A percentile compares a stretch with the other conserved stretches of the same genome.
Evolutionary conservation across 2,888 invertebrate genomes (phyloP).

Genomic region (Aleiodes leptofemur): DNA sequence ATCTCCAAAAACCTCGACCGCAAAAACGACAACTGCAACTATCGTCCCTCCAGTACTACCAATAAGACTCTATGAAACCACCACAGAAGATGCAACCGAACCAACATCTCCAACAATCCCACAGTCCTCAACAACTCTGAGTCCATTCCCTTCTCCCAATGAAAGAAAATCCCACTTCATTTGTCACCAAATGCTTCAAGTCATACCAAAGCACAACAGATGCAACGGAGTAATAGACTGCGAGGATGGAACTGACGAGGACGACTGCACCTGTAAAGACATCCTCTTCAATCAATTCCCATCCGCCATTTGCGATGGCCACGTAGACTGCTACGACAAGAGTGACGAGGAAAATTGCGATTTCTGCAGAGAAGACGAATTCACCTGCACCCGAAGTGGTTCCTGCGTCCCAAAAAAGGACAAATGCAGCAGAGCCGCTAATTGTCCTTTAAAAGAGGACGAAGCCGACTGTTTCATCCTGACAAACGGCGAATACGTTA

Average conservation of each 20-base stretch:
- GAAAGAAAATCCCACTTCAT: not conserved
- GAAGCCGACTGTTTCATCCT: slow-evolving; percentile 83
- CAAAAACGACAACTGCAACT: not conserved
- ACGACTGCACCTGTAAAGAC: slow-evolving; percentile 84
- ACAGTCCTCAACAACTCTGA: slow-evolving; percentile 21
- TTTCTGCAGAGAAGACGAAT: slow-evolving; percentile 79
- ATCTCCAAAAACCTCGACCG: not conserved
- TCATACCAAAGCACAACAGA: slow-evolving; percentile 78
- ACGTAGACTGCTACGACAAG: slow-evolving; percentile 84
- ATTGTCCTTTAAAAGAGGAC: slow-evolving; percentile 85
- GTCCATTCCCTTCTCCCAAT: not conserved
- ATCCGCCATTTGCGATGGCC: slow-evolving; percentile 84
- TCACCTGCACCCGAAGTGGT: slow-evolving; percentile 81
- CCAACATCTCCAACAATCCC: slow-evolving; percentile 1
- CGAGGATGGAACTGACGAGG: slow-evolving; percentile 89
- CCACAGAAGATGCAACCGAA: slow-evolving; percentile 51
- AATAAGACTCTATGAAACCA: not conserved
- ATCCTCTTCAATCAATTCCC: slow-evolving; percentile 78
- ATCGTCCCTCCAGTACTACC: not conserved
- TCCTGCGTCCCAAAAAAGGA: slow-evolving; percentile 79
- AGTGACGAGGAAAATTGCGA: slow-evolving; percentile 86
- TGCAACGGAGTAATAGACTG: slow-evolving; percentile 86
- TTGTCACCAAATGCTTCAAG: slow-evolving; percentile 74
- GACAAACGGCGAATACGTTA: not conserved
- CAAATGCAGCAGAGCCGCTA: slow-evolving; percentile 81